Conservation (phyloP, 2,113 vertebrate genomes). For the Chaetodon auriga region DNA sequence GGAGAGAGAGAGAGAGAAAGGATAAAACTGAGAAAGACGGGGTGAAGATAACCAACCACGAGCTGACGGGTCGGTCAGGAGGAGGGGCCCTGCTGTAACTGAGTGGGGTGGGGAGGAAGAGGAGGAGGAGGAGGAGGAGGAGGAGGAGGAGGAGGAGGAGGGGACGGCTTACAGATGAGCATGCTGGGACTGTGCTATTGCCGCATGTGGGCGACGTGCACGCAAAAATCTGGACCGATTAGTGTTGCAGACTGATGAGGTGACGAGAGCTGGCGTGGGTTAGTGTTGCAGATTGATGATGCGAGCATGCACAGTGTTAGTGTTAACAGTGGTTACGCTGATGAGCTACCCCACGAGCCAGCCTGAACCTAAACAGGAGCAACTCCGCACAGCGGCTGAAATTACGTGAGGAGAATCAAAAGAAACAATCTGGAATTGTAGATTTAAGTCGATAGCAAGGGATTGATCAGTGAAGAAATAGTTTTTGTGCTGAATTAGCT, state of each 20-base stretch:
- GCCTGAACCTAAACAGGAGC: conserved; percentile 64
- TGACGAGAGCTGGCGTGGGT: conserved; percentile 50
- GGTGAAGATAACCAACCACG: conserved; percentile 55
- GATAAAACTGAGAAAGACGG: conserved; percentile 48
- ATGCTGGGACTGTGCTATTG: conserved; percentile 55
- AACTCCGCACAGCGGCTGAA: conserved; percentile 26
- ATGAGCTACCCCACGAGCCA: conserved; percentile 47
- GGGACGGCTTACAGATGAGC: conserved; percentile 47
- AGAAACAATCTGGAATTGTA: not conserved
- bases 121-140: conserved; percentile 47
- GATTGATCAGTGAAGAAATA: not conserved
- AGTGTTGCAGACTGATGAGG: conserved; percentile 56
- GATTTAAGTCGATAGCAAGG: not conserved
- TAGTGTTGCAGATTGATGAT: conserved; percentile 58
- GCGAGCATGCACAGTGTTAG: conserved; percentile 60
- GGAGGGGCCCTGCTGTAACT: conserved; percentile 60
- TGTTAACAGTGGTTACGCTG: conserved; percentile 48
- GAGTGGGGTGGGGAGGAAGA: conserved; percentile 46
- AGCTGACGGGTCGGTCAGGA: conserved; percentile 44
- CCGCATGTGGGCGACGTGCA: conserved; percentile 41
- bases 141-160: conserved; percentile 49
- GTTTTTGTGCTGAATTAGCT: conserved; percentile 46
- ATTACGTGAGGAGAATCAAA: not conserved
- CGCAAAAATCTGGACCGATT: conserved; percentile 43
- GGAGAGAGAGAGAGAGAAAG: conserved; percentile 28